Evolutionary conservation across 2,113 vertebrate species (phyloP), one percentile per base, ranked within the genome.

Genomic region (Plestiodon gilberti): DNA sequence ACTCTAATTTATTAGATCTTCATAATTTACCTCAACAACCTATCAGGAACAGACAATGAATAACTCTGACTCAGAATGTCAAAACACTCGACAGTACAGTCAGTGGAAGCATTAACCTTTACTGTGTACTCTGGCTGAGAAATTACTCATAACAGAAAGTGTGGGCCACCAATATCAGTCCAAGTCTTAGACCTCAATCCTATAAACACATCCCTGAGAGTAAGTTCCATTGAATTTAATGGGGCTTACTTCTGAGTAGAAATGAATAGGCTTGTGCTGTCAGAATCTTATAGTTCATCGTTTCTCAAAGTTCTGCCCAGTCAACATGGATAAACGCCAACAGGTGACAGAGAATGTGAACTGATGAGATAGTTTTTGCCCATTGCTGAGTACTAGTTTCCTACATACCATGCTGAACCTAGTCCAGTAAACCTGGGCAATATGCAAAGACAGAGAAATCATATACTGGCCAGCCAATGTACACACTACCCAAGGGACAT

Each of bases 11-110:
- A 92, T 91, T 89, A 90, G 87, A 88, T 90, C 92, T 89, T 91
- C 91, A 91, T 91, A 78, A 93, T 95, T 95, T 93, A 90, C 88
- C 93, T 94, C 91, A 93, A 87, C 85, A 86, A 70, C 35, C 76
- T 64, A 40, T 82, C 71, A 92, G 86, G 71, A 88, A 87, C 62
- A 81, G 35, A 40, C 87, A 91, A 55, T 57, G 78, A 95, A 93
- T n/a, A 43, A 91, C 90, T 87, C 69, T 91, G 69, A 61, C 48
- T 92, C 17, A 65, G 40, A 30, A 67, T 89, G 75, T 91, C 64
- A 92, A 87, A 77, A 59, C 81, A 38, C 33, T 87, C 35, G 64
- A 84, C n/a, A 74, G 74, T 83, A 88, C 30, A 93, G 48, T 17
- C 78, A 84, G 23, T 18, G 59, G 78, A 74, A 84, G 87, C 79